phyloP scores from a whole-genome alignment of 2,888 invertebrate species.

The Ophion costatus region DNA sequence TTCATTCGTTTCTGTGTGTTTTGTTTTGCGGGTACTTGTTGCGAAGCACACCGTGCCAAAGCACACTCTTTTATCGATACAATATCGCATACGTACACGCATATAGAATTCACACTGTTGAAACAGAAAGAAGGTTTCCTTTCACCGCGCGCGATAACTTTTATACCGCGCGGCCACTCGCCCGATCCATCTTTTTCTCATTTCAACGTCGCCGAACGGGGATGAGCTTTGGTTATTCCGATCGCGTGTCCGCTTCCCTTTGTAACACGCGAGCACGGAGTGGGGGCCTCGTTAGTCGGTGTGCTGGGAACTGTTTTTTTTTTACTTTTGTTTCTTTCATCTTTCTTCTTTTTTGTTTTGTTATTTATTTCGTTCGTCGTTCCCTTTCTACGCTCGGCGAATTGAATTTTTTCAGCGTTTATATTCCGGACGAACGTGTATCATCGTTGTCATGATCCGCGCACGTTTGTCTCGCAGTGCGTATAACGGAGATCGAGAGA shows the following conservation, averaged over 20 bases:
- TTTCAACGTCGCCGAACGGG: not conserved
- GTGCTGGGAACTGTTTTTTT: constrained; percentile 8
- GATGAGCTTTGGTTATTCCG: constrained; percentile 8
- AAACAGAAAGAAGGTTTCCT: not conserved
- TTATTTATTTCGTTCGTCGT: not conserved
- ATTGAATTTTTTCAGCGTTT: constrained; percentile 51
- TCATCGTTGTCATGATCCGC: not conserved
- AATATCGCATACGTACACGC: not conserved
- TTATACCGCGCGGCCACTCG: not conserved
- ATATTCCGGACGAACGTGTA: constrained; percentile 10
- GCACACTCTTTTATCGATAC: not conserved
- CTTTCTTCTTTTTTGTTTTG: not conserved
- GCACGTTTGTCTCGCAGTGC: not conserved
- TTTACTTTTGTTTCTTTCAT: constrained; percentile 11
- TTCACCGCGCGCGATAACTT: not conserved
- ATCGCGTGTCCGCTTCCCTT: constrained; percentile 16
- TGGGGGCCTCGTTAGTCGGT: constrained; percentile 47
- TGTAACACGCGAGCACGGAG: constrained; percentile 19
- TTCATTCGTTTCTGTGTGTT: not conserved
- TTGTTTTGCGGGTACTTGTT: not conserved
- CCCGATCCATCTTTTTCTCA: constrained; percentile 15
- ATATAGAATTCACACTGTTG: not conserved
- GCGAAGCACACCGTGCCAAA: not conserved
- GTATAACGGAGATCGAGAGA: not conserved
- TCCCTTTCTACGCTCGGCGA: constrained; percentile 45